These are phyloP conservation scores for Ceratitis capitata DNA, from an alignment of 1,140 invertebrate genomes.

Conservation along the genomic window DNA sequence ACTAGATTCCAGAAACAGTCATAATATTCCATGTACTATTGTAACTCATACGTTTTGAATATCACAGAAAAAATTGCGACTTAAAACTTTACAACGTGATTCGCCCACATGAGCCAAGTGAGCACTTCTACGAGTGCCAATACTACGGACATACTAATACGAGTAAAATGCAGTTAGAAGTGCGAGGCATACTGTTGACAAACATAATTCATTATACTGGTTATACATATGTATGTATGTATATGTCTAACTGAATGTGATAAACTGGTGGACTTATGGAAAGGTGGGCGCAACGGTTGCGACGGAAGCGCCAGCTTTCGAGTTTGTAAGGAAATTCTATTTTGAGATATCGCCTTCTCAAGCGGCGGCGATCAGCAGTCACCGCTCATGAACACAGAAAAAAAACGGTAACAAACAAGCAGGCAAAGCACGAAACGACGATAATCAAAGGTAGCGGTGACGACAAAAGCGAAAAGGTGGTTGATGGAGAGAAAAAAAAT, in stretches of 20 bases:
- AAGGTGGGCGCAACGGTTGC: not conserved
- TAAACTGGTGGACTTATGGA: not conserved
- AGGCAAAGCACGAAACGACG: not conserved
- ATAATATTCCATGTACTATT: not conserved
- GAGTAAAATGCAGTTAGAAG: not conserved
- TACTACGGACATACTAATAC: not conserved
- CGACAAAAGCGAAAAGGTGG: not conserved
- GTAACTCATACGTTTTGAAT: too few species aligned
- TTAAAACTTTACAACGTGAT: not conserved
- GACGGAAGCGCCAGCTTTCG: not conserved
- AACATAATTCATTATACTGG: too few species aligned
- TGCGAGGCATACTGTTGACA: not conserved
- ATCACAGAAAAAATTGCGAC: not conserved
- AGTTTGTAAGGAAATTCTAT: conserved; percentile 6
- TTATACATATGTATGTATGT: not conserved
- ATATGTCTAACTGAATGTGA: not conserved
- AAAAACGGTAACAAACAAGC: conserved; percentile 22
- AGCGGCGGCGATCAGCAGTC: not conserved
- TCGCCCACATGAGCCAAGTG: not conserved
- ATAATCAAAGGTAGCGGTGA: not conserved
- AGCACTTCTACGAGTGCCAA: not conserved
- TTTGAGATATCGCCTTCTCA: not conserved
- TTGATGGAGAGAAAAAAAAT: not conserved
- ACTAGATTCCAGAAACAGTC: not conserved
- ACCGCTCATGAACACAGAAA: not conserved